phyloP scores from a whole-genome alignment of 2,888 invertebrate genomes.

The Sesia bembeciformis region DNA sequence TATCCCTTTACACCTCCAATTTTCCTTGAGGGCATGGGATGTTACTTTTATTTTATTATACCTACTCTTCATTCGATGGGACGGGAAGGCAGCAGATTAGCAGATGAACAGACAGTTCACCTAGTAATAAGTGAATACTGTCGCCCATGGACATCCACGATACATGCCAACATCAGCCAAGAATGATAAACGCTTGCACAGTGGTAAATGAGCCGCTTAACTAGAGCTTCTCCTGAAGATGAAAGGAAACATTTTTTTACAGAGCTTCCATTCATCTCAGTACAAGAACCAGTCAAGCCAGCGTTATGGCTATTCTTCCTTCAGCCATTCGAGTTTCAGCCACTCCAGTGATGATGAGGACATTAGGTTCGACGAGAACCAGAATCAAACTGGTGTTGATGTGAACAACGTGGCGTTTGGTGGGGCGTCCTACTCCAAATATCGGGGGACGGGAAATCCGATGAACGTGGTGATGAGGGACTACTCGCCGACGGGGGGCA shows the following conservation, averaged over 20 bases:
- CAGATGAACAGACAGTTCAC: no score
- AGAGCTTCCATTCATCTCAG: not conserved
- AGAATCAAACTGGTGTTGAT: constrained; percentile 1
- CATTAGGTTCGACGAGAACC: constrained; percentile 6
- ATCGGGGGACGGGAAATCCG: constrained; percentile 5
- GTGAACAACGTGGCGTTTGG: not conserved
- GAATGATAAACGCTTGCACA: no score
- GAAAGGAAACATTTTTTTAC: not conserved
- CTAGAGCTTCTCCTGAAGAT: no score
- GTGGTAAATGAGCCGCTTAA: no score
- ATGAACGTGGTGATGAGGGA: constrained; percentile 44
- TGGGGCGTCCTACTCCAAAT: not conserved
- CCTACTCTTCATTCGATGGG: no score
- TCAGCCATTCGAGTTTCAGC: not conserved
- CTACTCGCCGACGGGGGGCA: constrained; percentile 75
- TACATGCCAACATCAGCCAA: no score
- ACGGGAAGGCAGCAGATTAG: no score
- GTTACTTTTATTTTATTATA: no score
- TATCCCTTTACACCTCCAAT: no score
- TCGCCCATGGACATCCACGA: no score
- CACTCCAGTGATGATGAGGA: not conserved
- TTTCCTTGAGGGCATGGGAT: no score
- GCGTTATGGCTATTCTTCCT: not conserved
- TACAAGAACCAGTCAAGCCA: not conserved
- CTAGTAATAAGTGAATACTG: no score